phyloP scores from a whole-genome alignment of 2,797 vertebrate genomes.

The Anguilla marmorata region DNA sequence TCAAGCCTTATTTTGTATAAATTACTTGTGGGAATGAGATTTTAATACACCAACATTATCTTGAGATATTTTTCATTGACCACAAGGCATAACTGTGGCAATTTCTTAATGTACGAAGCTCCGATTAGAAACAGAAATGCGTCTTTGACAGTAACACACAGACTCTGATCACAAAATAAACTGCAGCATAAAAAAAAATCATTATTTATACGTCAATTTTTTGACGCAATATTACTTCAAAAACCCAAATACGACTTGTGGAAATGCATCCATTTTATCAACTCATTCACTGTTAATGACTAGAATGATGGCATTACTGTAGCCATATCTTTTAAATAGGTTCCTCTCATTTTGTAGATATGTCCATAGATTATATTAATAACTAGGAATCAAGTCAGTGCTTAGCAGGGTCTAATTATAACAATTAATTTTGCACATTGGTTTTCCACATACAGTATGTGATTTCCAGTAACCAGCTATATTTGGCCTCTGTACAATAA shows the following conservation, averaged over 20 bases:
- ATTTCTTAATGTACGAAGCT: not conserved
- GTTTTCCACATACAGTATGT: not conserved
- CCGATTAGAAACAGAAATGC: not conserved
- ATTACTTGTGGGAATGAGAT: slow-evolving; percentile 13
- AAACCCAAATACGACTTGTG: not conserved
- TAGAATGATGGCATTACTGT: too few relatives aligned
- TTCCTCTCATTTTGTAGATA: not conserved
- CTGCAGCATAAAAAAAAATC: not conserved
- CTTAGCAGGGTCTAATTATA: not conserved
- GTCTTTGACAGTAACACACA: not conserved
- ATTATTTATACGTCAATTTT: not conserved
- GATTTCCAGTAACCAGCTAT: too few relatives aligned
- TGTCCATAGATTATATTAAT: not conserved
- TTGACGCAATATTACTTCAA: not conserved
- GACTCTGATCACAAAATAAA: not conserved
- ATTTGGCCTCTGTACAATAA: not conserved
- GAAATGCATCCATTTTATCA: too few relatives aligned
- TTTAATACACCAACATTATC: not conserved
- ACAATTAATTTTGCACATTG: not conserved
- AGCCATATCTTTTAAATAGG: too few relatives aligned
- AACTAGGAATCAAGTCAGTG: not conserved
- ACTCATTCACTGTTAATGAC: too few relatives aligned
- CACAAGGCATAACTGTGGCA: not conserved
- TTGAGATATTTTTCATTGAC: not conserved
- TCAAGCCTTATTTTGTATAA: slow-evolving; percentile 28